Evolutionary conservation across 2,113 vertebrate genomes (phyloP).

Genomic region (Panthera uncia): DNA sequence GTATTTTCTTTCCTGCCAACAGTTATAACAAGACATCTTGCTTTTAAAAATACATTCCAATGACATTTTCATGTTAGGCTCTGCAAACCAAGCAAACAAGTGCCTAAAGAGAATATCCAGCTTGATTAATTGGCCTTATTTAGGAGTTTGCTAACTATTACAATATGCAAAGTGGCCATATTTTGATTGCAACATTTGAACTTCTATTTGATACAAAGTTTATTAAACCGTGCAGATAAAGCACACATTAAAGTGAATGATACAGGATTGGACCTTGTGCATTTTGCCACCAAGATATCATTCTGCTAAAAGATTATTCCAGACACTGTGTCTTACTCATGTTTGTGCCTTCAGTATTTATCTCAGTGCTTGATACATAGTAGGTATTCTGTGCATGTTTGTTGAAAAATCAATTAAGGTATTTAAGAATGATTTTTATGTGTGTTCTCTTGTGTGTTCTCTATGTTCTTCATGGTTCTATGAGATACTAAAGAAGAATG

Average conservation of each 20-base stretch:
- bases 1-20: conserved; percentile 24
- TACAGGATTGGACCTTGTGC: not conserved
- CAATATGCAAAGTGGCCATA: not conserved
- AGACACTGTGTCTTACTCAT: not conserved
- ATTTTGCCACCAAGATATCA: not conserved
- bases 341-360: not conserved
- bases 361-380: not conserved
- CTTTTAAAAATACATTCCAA: not conserved
- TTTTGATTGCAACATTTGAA: not conserved
- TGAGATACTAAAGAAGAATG: not conserved
- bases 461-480: not conserved
- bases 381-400: not conserved
- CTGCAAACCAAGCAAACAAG: not conserved
- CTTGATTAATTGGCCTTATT: not conserved
- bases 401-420: not conserved
- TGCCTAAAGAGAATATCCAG: not conserved
- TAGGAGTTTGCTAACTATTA: not conserved
- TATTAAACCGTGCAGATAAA: not conserved
- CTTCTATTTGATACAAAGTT: not conserved
- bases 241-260: not conserved
- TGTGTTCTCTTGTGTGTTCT: not conserved
- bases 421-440: not conserved
- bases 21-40: not conserved
- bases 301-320: not conserved
- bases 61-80: not conserved